Conservation (phyloP, 2,113 vertebrate species). For the Ceyx cyanopectus region DNA sequence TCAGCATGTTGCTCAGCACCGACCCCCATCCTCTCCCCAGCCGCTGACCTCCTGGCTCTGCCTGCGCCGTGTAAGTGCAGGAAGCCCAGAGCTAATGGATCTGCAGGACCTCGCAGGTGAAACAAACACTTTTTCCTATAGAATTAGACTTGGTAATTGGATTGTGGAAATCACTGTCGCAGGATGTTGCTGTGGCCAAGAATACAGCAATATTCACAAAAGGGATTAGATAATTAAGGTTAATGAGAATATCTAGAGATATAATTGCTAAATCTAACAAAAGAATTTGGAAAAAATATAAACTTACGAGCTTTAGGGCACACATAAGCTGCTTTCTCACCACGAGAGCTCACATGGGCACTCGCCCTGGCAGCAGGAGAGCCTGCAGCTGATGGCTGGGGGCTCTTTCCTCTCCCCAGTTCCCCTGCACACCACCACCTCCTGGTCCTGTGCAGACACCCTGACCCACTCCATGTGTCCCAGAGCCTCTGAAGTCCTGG, state of each 20-base stretch:
- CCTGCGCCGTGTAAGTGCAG: not conserved
- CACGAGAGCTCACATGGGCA: rapidly evolving
- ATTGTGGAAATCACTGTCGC: not conserved
- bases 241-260: constrained; percentile 15
- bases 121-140: not conserved
- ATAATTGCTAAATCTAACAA: constrained; percentile 12
- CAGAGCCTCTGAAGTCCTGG: rapidly evolving
- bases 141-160: constrained; percentile 19
- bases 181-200: constrained; percentile 23
- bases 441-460: rapidly evolving
- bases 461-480: not conserved
- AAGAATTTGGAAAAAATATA: not conserved
- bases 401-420: not conserved
- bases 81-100: not conserved
- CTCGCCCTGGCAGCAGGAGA: not conserved
- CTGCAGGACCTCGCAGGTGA: not conserved
- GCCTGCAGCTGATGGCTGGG: rapidly evolving
- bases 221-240: constrained; percentile 34
- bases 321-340: not conserved
- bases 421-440: not conserved
- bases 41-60: not conserved
- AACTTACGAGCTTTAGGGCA: not conserved
- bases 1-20: not conserved
- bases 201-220: constrained; percentile 16
- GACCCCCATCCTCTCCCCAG: not conserved